A percentile compares a stretch with the other conserved stretches of the same genome.
phyloP scores from a whole-genome alignment of 2,888 invertebrate genomes.

The Pollenia amentaria region DNA sequence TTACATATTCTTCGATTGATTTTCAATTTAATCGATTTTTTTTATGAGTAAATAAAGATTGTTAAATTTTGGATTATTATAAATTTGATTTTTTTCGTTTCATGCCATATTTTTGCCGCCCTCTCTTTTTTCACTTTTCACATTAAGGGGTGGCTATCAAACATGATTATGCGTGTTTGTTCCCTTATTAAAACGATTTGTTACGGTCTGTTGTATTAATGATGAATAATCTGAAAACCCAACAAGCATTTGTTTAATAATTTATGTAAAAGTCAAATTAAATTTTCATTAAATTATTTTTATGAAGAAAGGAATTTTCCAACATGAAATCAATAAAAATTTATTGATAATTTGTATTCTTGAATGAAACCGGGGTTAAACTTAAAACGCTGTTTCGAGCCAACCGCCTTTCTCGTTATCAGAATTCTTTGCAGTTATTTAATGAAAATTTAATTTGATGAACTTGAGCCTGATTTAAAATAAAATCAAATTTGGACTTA shows the following conservation, averaged over 20 bases:
- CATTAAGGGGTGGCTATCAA: background rate
- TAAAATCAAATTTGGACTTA: too few species aligned
- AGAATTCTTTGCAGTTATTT: too few species aligned
- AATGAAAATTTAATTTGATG: too few species aligned
- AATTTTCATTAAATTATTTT: too few species aligned
- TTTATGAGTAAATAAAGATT: too few species aligned
- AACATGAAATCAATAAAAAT: background rate
- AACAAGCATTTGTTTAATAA: background rate
- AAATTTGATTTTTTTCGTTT: background rate
- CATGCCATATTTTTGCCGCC: background rate
- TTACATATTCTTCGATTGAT: too few species aligned
- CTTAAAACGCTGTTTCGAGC: too few species aligned
- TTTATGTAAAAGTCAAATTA: background rate
- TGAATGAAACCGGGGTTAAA: too few species aligned
- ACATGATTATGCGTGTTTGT: constrained; percentile 27
- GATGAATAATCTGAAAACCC: constrained; percentile 27
- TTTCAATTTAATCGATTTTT: too few species aligned
- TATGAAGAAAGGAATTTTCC: background rate
- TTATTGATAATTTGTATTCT: background rate
- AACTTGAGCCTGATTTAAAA: too few species aligned
- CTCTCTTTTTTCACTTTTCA: background rate
- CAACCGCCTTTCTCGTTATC: too few species aligned
- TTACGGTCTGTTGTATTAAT: constrained; percentile 38
- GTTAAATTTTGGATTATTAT: too few species aligned
- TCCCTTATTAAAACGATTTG: background rate